These are phyloP conservation scores for Pelobates fuscus DNA, from an alignment of 2,113 vertebrate genomes.

Conservation along the genomic window DNA sequence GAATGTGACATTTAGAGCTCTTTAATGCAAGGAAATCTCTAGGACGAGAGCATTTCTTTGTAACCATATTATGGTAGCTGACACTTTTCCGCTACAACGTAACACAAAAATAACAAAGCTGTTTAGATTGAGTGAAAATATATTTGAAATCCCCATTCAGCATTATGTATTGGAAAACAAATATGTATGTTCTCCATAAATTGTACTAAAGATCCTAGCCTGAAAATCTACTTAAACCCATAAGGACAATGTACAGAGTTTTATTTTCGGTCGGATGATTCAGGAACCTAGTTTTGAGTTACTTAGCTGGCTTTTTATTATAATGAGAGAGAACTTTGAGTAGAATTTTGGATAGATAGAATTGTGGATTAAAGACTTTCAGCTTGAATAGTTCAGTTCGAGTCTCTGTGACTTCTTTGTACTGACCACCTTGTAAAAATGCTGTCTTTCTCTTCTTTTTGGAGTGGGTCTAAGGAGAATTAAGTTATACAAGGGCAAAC, in stretches of 20 bases:
- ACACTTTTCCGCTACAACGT: constrained; percentile 18
- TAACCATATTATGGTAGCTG: constrained; percentile 5
- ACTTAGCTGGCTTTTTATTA: too few relatives aligned
- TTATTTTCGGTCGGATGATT: background rate
- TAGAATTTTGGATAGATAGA: too few relatives aligned
- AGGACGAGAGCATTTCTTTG: constrained; percentile 26
- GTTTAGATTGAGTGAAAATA: constrained; percentile 32
- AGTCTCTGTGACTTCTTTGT: too few relatives aligned
- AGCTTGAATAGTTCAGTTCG: too few relatives aligned
- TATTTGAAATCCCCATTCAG: constrained; percentile 20
- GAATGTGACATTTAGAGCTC: constrained; percentile 45
- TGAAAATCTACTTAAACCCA: background rate
- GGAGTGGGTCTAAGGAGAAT: too few relatives aligned
- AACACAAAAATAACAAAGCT: background rate
- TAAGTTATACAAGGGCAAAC: background rate
- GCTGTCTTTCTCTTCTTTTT: background rate
- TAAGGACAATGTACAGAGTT: background rate
- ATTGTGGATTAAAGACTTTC: too few relatives aligned
- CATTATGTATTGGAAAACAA: constrained; percentile 10
- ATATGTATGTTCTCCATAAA: background rate
- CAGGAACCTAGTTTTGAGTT: too few relatives aligned
- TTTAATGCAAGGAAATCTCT: constrained; percentile 36
- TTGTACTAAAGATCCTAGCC: background rate
- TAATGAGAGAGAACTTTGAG: too few relatives aligned
- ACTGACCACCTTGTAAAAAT: too few relatives aligned